These are phyloP conservation scores for Tragelaphus eurycerus DNA, from an alignment of 2,797 vertebrate species.

Conservation along the genomic window DNA sequence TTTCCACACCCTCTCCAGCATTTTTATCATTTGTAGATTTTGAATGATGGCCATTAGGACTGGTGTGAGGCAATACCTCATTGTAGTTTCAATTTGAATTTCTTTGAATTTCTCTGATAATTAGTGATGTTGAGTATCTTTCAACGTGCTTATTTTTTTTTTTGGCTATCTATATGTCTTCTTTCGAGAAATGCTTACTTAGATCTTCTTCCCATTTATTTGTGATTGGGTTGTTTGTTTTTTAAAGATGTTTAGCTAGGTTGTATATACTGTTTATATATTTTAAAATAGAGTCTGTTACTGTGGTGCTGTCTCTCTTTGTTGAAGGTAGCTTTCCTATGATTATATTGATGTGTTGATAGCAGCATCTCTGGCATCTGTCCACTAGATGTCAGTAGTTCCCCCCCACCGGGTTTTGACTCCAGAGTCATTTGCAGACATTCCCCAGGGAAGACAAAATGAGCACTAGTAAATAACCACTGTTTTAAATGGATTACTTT, in stretches of 20 bases:
- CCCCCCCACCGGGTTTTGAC: not conserved
- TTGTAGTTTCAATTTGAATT: not conserved
- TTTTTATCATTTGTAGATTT: not conserved
- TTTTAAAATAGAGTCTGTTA: not conserved
- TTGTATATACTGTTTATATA: not conserved
- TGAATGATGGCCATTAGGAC: not conserved
- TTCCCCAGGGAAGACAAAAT: not conserved
- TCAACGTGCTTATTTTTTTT: rapidly evolving
- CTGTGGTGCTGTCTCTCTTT: not conserved
- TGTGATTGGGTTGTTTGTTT: not conserved
- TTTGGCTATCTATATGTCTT: not conserved
- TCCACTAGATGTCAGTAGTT: not conserved
- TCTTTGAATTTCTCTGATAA: not conserved
- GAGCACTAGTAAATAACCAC: not conserved
- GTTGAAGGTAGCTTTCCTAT: not conserved
- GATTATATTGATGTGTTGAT: not conserved
- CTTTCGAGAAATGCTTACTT: not conserved
- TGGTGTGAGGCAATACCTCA: not conserved
- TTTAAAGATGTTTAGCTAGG: not conserved
- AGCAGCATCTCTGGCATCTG: not conserved
- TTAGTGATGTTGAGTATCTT: not conserved
- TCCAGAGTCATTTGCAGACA: not conserved
- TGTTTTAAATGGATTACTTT: not conserved
- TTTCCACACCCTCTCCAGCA: not conserved
- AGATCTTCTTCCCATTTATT: not conserved